These are phyloP conservation scores for Diaprepes abbreviatus DNA, from an alignment of 2,888 invertebrate genomes.

Conservation along the genomic window DNA sequence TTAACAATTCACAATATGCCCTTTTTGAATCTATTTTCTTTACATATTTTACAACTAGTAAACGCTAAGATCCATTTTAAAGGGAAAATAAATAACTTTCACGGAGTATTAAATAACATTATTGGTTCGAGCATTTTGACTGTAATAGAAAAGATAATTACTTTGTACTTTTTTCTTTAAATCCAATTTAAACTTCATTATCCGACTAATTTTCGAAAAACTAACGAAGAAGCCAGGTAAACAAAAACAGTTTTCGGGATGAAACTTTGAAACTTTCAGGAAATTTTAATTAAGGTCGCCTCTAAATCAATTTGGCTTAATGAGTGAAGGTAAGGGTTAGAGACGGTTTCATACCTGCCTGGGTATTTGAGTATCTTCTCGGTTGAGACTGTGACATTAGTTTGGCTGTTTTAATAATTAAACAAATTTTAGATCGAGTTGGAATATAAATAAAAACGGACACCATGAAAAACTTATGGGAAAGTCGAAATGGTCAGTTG, in stretches of 20 bases:
- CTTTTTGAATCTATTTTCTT: too few relatives aligned
- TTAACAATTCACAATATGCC: too few relatives aligned
- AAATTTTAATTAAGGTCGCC: constrained; percentile 38
- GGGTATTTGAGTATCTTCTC: constrained; percentile 8
- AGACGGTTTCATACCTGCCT: constrained; percentile 19
- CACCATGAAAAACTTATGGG: too few relatives aligned
- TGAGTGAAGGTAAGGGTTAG: constrained; percentile 24
- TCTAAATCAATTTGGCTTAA: constrained; percentile 31
- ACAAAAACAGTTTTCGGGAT: constrained; percentile 25
- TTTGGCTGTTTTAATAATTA: neutral
- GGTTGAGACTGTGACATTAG: neutral
- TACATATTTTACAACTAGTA: too few relatives aligned
- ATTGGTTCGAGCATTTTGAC: too few relatives aligned
- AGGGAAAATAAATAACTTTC: too few relatives aligned
- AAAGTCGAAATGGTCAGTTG: too few relatives aligned
- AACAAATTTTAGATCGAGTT: neutral
- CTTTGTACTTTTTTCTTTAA: constrained; percentile 9
- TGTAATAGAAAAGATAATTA: constrained; percentile 23
- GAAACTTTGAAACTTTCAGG: constrained; percentile 27
- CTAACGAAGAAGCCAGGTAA: constrained; percentile 28
- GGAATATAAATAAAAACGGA: neutral
- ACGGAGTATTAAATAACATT: too few relatives aligned
- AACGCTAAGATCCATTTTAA: too few relatives aligned
- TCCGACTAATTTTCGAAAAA: constrained; percentile 32
- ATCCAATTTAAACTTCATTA: constrained; percentile 38